Evolutionary conservation across 2,888 invertebrate genomes (phyloP).

Genomic region (Cryptocheilus praepositus): DNA sequence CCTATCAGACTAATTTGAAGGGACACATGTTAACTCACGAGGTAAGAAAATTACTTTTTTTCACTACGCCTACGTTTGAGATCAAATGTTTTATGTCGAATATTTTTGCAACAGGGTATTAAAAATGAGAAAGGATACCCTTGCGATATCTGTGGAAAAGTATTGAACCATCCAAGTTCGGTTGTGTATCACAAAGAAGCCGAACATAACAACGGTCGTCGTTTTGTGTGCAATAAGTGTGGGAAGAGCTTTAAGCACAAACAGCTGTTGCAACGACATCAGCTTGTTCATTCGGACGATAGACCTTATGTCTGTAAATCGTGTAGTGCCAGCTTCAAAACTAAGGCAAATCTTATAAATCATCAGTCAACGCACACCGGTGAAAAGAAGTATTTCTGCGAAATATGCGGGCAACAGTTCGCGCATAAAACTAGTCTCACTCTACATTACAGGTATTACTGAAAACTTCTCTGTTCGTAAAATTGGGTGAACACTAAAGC

Average conservation of each 20-base stretch:
- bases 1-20: slow-evolving; percentile 80
- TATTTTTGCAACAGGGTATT: slow-evolving; percentile 57
- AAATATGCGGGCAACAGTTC: slow-evolving; percentile 84
- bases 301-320: slow-evolving; percentile 81
- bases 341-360: slow-evolving; percentile 83
- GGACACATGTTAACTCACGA: slow-evolving; percentile 74
- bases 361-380: slow-evolving; percentile 85
- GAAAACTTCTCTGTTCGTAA: background rate
- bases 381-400: slow-evolving; percentile 83
- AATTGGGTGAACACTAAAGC: background rate
- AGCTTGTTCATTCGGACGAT: slow-evolving; percentile 85
- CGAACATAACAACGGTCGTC: slow-evolving; percentile 81
- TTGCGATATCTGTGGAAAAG: slow-evolving; percentile 83
- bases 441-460: slow-evolving; percentile 78
- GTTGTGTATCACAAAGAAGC: slow-evolving; percentile 85
- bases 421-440: slow-evolving; percentile 87
- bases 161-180: slow-evolving; percentile 84
- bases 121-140: slow-evolving; percentile 76
- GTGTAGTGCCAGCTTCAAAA: slow-evolving; percentile 81
- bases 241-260: slow-evolving; percentile 85
- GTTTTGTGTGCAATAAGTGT: slow-evolving; percentile 86
- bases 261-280: slow-evolving; percentile 84
- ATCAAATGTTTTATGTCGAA: background rate
- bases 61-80: too few species aligned
- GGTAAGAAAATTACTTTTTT: slow-evolving; percentile 21